Conservation (phyloP, 2,888 invertebrate species). For the Germaria angustata region DNA sequence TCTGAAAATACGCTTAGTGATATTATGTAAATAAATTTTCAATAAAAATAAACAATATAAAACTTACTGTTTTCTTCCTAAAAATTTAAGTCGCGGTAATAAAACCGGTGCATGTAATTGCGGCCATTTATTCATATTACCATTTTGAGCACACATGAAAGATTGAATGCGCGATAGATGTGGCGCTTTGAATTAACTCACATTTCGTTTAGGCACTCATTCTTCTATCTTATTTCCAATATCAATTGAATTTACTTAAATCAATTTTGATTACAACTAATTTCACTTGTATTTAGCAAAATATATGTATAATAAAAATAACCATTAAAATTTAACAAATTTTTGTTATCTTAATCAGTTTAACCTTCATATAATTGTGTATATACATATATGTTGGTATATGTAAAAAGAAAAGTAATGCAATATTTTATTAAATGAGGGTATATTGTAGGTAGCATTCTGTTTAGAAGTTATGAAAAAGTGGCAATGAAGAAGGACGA, state of each 20-base stretch:
- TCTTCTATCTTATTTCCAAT: neutral
- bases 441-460: neutral
- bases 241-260: conserved; percentile 55
- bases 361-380: conserved; percentile 56
- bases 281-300: conserved; percentile 55
- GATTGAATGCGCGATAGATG: no score
- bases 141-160: no score
- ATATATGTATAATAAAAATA: conserved; percentile 29
- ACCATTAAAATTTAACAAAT: conserved; percentile 56
- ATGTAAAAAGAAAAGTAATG: conserved; percentile 37
- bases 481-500: conserved; percentile 17
- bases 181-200: no score
- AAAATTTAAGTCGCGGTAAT: no score
- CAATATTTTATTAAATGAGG: conserved; percentile 14
- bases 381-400: conserved; percentile 38
- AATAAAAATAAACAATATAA: no score
- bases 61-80: no score
- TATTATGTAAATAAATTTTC: no score
- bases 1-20: no score
- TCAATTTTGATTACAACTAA: conserved; percentile 64
- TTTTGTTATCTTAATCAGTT: conserved; percentile 26
- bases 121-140: no score
- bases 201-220: neutral
- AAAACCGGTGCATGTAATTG: no score
- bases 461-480: neutral